phyloP scores from a whole-genome alignment of 2,113 vertebrate genomes.

The Galbula dea region DNA sequence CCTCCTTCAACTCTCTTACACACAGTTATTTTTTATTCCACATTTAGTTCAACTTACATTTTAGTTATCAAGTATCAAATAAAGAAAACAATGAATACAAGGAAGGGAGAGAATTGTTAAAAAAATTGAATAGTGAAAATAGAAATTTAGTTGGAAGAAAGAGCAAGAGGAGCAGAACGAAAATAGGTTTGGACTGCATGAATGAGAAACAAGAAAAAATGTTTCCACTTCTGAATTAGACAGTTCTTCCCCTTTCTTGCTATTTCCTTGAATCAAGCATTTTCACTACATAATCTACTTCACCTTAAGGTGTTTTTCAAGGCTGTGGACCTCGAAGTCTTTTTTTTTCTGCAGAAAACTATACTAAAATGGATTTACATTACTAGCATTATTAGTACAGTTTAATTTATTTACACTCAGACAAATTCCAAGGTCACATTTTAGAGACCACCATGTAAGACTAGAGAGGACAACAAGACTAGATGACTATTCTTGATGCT shows the following conservation, averaged over 20 bases:
- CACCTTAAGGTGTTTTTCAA: constrained; percentile 11
- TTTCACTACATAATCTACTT: background rate
- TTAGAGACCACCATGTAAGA: background rate
- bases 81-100: background rate
- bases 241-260: background rate
- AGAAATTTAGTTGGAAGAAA: background rate
- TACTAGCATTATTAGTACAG: background rate
- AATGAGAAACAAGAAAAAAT: background rate
- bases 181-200: background rate
- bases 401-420: constrained; percentile 1
- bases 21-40: background rate
- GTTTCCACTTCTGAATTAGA: background rate
- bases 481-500: background rate
- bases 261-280: background rate
- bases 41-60: background rate
- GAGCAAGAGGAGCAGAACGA: background rate
- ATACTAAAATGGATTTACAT: background rate
- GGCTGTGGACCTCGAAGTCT: background rate
- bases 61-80: background rate
- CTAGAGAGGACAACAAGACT: background rate
- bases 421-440: background rate
- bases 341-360: background rate
- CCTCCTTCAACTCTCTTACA: background rate
- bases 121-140: background rate
- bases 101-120: background rate